Percentiles rank a stretch among this genome's conserved stretches.
Evolutionary conservation across 2,888 invertebrate species (phyloP).

Genomic region (Monoplex corrugatus): DNA sequence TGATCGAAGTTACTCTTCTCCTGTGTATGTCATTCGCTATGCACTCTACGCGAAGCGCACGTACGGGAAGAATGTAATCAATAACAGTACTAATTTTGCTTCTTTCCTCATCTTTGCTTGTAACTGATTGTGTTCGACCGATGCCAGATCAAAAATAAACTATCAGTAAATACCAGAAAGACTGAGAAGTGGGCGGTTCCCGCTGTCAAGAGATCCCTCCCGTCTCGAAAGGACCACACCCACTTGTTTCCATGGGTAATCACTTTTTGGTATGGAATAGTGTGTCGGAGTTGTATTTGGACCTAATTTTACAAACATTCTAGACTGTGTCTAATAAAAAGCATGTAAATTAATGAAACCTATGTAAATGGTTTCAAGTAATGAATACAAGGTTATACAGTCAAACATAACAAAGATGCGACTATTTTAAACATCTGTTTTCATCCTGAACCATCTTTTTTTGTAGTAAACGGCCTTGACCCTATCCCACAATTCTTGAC

Average conservation of each 20-base stretch:
- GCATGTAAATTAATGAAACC: background rate
- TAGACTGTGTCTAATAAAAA: background rate
- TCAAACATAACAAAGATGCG: too few species aligned
- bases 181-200: slow-evolving; percentile 9
- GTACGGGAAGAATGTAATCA: too few species aligned
- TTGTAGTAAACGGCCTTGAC: slow-evolving; percentile 32
- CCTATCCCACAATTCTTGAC: slow-evolving; percentile 34
- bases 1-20: too few species aligned
- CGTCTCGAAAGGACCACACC: background rate
- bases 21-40: too few species aligned
- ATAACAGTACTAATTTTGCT: too few species aligned
- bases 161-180: background rate
- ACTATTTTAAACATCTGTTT: background rate
- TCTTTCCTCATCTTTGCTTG: too few species aligned
- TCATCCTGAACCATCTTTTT: slow-evolving; percentile 2
- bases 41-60: too few species aligned
- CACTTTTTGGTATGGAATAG: background rate
- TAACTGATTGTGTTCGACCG: background rate
- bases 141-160: background rate
- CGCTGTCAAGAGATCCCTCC: background rate
- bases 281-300: background rate
- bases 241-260: slow-evolving; percentile 41
- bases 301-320: background rate
- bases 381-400: too few species aligned
- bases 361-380: too few species aligned